Conservation (phyloP, 2,888 invertebrate genomes). For the Carcina quercana region DNA sequence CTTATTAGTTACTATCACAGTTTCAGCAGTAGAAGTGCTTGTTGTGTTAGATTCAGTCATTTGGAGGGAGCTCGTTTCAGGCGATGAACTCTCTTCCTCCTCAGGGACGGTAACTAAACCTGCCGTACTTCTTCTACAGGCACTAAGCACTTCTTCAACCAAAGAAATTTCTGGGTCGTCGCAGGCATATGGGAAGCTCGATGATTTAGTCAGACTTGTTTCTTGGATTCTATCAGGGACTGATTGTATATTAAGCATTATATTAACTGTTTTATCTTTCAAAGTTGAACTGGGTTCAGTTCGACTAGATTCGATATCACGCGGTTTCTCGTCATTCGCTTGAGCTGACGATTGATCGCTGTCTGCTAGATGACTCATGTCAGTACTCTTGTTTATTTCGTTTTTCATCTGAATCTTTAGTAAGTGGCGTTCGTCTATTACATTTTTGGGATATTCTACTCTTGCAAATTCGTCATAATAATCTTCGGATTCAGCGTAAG, state of each 20-base stretch:
- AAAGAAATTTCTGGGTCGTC: slow-evolving; percentile 55
- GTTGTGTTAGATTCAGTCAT: slow-evolving; percentile 79
- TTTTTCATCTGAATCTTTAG: slow-evolving; percentile 65
- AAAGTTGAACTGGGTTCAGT: slow-evolving; percentile 48
- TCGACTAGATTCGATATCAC: slow-evolving; percentile 53
- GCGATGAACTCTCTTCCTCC: slow-evolving; percentile 75
- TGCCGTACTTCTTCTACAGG: slow-evolving; percentile 58
- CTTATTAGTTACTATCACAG: slow-evolving; percentile 79
- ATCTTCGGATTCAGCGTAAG: slow-evolving; percentile 60
- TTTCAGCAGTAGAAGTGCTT: slow-evolving; percentile 81
- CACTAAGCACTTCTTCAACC: slow-evolving; percentile 61
- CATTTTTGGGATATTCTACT: slow-evolving; percentile 58
- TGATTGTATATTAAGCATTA: slow-evolving; percentile 45
- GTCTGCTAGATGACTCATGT: slow-evolving; percentile 39
- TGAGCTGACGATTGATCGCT: slow-evolving; percentile 29
- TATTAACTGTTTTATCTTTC: slow-evolving; percentile 60
- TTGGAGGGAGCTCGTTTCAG: slow-evolving; percentile 70
- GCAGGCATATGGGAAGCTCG: slow-evolving; percentile 46
- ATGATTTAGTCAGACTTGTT: slow-evolving; percentile 45
- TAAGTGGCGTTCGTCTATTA: slow-evolving; percentile 55
- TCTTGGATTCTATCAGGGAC: slow-evolving; percentile 40
- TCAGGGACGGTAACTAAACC: slow-evolving; percentile 76
- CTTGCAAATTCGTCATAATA: slow-evolving; percentile 50
- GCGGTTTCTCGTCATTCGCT: slow-evolving; percentile 39
- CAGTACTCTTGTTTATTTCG: slow-evolving; percentile 60